Evolutionary conservation across 2,888 invertebrate genomes (phyloP).

Genomic region (Habrosyne pyritoides): DNA sequence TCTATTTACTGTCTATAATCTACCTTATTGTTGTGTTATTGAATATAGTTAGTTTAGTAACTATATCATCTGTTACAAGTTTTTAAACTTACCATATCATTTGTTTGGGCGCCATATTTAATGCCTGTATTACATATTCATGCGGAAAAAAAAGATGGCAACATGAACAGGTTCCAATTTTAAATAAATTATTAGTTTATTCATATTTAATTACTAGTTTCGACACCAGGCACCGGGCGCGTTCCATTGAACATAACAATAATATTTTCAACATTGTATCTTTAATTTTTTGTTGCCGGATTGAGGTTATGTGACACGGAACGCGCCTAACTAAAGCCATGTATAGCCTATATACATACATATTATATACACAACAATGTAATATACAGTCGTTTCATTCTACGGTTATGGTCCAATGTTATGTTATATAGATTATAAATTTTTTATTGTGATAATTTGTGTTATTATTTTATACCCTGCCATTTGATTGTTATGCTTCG

Average conservation of each 20-base stretch:
- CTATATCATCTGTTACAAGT: not conserved
- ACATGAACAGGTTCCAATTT: not conserved
- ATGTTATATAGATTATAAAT: conserved; percentile 81
- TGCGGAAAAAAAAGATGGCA: not conserved
- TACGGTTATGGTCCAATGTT: conserved; percentile 78
- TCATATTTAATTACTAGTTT: conserved; percentile 10
- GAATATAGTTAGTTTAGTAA: not conserved
- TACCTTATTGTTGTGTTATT: not conserved
- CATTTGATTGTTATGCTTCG: too few species aligned
- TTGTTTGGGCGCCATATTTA: not conserved
- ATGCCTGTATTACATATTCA: not conserved
- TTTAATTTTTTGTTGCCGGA: not conserved
- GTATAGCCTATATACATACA: conserved; percentile 48
- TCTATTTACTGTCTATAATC: not conserved
- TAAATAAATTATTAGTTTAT: conserved; percentile 1
- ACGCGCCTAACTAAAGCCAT: conserved; percentile 41
- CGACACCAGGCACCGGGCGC: conserved; percentile 24
- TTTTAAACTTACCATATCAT: not conserved
- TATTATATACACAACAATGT: conserved; percentile 56
- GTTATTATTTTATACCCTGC: conserved; percentile 38
- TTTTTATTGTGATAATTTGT: conserved; percentile 77
- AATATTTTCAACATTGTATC: not conserved
- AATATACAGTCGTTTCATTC: conserved; percentile 70
- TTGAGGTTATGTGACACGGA: conserved; percentile 14
- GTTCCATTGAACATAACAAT: not conserved